Conservation (phyloP, 2,113 vertebrate species). For the Nesoenas mayeri region DNA sequence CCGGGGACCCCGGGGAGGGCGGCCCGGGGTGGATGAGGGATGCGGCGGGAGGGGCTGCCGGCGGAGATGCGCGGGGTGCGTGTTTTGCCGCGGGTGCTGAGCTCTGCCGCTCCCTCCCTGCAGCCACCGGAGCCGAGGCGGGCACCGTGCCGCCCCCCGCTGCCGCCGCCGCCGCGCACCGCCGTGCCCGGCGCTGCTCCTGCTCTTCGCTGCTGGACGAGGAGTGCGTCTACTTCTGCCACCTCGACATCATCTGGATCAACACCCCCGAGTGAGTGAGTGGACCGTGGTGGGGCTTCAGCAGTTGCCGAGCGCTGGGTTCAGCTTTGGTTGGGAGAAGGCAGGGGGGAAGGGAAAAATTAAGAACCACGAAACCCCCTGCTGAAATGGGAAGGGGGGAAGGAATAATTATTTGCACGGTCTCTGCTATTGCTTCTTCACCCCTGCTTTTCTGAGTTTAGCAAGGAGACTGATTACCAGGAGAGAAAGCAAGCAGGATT, state of each 20-base stretch:
- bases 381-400: neutral
- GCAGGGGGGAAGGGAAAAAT: neutral
- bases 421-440: neutral
- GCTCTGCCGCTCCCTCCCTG: slow-evolving; percentile 26
- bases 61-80: neutral
- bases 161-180: slow-evolving; percentile 71
- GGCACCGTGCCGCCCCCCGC: neutral
- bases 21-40: neutral
- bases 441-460: neutral
- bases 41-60: neutral
- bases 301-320: neutral
- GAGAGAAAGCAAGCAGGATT: neutral
- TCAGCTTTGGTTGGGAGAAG: neutral
- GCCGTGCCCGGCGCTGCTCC: slow-evolving; percentile 90
- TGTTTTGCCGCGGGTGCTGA: neutral
- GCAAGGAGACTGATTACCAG: neutral
- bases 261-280: slow-evolving; percentile 91
- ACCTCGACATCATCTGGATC: slow-evolving; percentile 99
- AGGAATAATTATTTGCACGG: neutral
- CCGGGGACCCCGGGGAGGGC: neutral
- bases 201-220: slow-evolving; percentile 92
- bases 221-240: slow-evolving; percentile 98
- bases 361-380: neutral
- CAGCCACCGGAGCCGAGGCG: slow-evolving; percentile 37
- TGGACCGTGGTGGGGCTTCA: neutral